Conservation (phyloP, 30 jellyfish, hydroid and myxozoan genomes). For the Chrysaora quinquecirrha region DNA sequence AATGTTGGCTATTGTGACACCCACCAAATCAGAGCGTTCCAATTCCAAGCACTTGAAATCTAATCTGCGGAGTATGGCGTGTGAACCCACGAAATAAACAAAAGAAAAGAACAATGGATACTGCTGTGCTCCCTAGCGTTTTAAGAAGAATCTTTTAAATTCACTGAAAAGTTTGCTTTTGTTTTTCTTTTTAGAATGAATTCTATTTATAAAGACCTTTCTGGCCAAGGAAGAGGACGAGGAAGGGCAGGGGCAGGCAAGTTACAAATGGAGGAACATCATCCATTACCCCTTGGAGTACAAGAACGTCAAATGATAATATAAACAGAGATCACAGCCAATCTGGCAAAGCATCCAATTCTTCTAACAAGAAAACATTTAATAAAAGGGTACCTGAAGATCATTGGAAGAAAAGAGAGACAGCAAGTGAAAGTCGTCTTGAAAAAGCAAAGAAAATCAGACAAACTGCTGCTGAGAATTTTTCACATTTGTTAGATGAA, state of each 20-base stretch:
- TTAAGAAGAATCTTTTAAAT: too few species aligned
- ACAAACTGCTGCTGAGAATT: conserved; percentile 65
- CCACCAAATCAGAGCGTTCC: too few species aligned
- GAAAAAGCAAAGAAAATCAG: conserved; percentile 61
- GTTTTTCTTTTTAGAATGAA: too few species aligned
- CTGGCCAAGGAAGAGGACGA: not conserved
- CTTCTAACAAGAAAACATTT: not conserved
- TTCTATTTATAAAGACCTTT: not conserved
- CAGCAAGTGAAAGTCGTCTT: conserved; percentile 60
- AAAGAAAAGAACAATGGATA: too few species aligned
- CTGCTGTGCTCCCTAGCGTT: too few species aligned
- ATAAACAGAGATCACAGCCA: not conserved
- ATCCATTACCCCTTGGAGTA: not conserved
- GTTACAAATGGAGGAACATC: not conserved
- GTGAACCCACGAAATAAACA: too few species aligned
- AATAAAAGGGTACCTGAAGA: conserved; percentile 1
- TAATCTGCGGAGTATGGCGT: too few species aligned
- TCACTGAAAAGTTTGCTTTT: too few species aligned
- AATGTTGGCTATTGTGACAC: too few species aligned
- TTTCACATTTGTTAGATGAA: conserved; percentile 51
- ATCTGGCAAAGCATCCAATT: not conserved
- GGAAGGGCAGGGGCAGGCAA: conserved; percentile 6
- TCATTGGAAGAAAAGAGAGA: conserved; percentile 49
- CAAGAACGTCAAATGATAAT: not conserved
- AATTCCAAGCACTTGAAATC: too few species aligned